Base-by-base conservation (phyloP, 2,797 vertebrate genomes). In the Sciurus vulgaris region DNA sequence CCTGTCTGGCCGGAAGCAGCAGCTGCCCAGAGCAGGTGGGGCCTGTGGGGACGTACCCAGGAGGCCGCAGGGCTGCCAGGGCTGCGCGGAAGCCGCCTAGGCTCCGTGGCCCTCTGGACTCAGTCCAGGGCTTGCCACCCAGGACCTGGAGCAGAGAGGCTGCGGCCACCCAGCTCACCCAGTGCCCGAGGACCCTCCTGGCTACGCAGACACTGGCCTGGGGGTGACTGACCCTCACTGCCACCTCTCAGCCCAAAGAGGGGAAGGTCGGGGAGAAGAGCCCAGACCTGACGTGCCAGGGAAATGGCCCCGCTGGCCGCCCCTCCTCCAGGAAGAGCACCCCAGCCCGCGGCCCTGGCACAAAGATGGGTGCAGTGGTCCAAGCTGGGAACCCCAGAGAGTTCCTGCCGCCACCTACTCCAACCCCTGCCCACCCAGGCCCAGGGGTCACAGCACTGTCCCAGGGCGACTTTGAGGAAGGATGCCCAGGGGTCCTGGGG, bases 1-100 rank as follows among this genome's bases (percentile, higher is more conserved):
- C 86, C 83, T 89, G 51, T 96, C 44, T 78, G 74, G 92, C 92
- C 86, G 92, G 96, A 96, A 96, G 84, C 92, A 4, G 79, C 89
- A 82, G 93, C 93, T 89, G 89, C 85, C 78, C 79, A 4, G 81
- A 91, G 81, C 24, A 7, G 82, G 96, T 47, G 63, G 94, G 76
- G 96, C 49, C 86, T 22, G 8, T 1, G 24, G 86, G 91, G 78
- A 63, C 69, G 22, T 63, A 6, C 28, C 20, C 26, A 13, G 26
- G 84, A n/a, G 28, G 76, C 47, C 17, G 1, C 15, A 28, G 63
- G 14, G 54, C 88, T 56, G n/a, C 35, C 15, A 20, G 28, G 13
- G 2, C 89, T 41, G 47, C 17, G 1, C 30, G 7, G 56, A 67
- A 6, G 41, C 47, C 11, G 2, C 72, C 28, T 3, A 6, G 41